Evolutionary conservation across 1,140 invertebrate species (phyloP), one percentile per base, ranked within the genome.

Genomic region (Aricia agestis): DNA sequence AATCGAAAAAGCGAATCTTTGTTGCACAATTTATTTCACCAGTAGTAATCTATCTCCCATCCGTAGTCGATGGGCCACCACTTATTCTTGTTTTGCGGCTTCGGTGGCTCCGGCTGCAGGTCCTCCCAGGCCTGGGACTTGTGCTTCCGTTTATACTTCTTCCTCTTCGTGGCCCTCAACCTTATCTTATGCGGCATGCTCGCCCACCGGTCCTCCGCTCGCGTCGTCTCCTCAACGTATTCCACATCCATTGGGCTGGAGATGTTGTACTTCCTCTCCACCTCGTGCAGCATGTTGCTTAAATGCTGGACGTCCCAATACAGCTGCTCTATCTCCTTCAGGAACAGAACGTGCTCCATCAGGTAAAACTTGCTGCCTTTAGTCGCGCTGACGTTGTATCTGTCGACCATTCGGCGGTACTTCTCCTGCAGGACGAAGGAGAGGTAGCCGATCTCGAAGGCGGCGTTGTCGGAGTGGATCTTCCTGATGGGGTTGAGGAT

Each of bases 1-100:
- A 25, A 25, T 25, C n/a, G 3, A 25, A 25, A 25, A 25, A 25
- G 25, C 25, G 25, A 25, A 25, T 25, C 25, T 25, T 25, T 25
- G 25, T 42, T 42, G 45, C 13, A 52, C 31, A 52, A 13, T 52
- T 13, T 52, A 52, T 25, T 32, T 57, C 61, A 75, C 81, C 78
- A 80, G 6, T 72, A 72, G 57, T 80, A 78, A 69, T 82, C 69
- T 13, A 81, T 76, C 25, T 81, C 79, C 82, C 82, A 83, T 0
- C 82, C 82, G 63, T 84, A 84, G 0, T 81, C 76, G 4, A 76
- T 41, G 0, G 75, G 72, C 78, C 77, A 84, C 58, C 58, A 18
- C 58, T 59, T 59, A 18, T 59, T 59, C n/a, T 18, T 59, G 18
- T 59, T 59, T 9, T 59, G 58, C 2, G 58, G 58, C 18, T 59